A percentile compares a stretch with the other conserved stretches of the same genome.
Conservation (phyloP, 1,140 invertebrate genomes). For the Cotesia vestalis region DNA sequence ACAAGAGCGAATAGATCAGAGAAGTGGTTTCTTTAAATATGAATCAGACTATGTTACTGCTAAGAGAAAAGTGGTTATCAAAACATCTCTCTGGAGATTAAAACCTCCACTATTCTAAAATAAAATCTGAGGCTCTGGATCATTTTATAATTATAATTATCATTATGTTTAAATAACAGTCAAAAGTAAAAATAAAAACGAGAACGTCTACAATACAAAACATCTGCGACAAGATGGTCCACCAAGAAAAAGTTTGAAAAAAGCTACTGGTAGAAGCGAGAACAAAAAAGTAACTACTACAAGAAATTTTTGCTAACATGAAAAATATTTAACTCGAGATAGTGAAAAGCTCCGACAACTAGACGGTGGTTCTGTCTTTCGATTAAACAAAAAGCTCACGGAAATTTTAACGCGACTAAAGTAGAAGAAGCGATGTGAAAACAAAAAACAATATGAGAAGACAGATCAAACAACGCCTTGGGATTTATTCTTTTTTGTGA, state of each 20-base stretch:
- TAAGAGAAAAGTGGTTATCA: slow-evolving; percentile 7
- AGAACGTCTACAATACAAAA: neutral
- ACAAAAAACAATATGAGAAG: slow-evolving; percentile 19
- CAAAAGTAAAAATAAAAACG: neutral
- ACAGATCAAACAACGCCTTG: slow-evolving; percentile 47
- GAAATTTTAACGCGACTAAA: slow-evolving; percentile 7
- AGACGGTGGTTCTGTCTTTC: slow-evolving; percentile 1
- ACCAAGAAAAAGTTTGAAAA: neutral
- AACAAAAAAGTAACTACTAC: neutral
- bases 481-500: slow-evolving; percentile 31
- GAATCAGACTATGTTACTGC: slow-evolving; percentile 37
- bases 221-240: too few species aligned
- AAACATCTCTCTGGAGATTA: neutral
- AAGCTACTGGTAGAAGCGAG: too few species aligned
- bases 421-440: slow-evolving; percentile 35
- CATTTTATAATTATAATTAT: neutral
- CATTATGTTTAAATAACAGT: too few species aligned
- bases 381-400: slow-evolving; percentile 7
- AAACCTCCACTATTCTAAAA: neutral
- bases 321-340: neutral
- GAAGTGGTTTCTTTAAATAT: slow-evolving; percentile 53
- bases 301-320: neutral
- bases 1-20: slow-evolving; percentile 46
- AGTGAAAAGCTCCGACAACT: neutral
- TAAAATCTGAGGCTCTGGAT: neutral